phyloP scores from a whole-genome alignment of 2,888 invertebrate species.

The Tyria jacobaeae region DNA sequence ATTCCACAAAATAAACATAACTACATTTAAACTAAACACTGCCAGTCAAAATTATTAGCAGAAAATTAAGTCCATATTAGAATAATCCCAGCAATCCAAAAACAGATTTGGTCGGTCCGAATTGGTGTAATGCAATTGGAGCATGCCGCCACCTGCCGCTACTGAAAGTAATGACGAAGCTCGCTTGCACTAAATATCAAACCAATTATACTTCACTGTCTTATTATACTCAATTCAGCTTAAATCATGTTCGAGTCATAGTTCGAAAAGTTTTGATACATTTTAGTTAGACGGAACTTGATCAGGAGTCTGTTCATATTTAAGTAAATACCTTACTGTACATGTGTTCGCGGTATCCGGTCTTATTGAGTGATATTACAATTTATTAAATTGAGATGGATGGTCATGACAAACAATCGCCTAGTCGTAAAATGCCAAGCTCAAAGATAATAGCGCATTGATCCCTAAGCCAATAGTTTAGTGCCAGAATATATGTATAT shows the following conservation, averaged over 20 bases:
- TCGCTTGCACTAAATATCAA: constrained; percentile 58
- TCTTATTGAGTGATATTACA: no score
- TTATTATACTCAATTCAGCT: constrained; percentile 45
- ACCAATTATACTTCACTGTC: constrained; percentile 52
- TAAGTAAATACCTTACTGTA: no score
- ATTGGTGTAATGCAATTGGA: constrained; percentile 80
- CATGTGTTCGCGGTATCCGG: no score
- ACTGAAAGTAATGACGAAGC: constrained; percentile 55
- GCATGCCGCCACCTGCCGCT: constrained; percentile 70
- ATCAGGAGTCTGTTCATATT: not conserved
- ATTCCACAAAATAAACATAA: not conserved
- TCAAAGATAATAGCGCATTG: no score
- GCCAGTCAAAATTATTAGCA: not conserved
- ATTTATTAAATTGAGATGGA: no score
- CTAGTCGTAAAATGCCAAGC: no score
- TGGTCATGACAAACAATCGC: no score
- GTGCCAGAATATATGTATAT: no score
- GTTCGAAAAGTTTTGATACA: constrained; percentile 8
- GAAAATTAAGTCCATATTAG: constrained; percentile 38
- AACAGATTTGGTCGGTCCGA: constrained; percentile 67
- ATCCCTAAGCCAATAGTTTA: no score
- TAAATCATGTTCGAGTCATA: constrained; percentile 28
- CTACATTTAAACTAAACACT: not conserved
- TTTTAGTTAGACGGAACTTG: constrained; percentile 4
- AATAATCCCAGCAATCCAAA: constrained; percentile 68